Percentiles rank a stretch among this genome's conserved stretches.
These are phyloP conservation scores for Liodrosophila aerea DNA, from an alignment of 2,888 invertebrate species.

Conservation along the genomic window DNA sequence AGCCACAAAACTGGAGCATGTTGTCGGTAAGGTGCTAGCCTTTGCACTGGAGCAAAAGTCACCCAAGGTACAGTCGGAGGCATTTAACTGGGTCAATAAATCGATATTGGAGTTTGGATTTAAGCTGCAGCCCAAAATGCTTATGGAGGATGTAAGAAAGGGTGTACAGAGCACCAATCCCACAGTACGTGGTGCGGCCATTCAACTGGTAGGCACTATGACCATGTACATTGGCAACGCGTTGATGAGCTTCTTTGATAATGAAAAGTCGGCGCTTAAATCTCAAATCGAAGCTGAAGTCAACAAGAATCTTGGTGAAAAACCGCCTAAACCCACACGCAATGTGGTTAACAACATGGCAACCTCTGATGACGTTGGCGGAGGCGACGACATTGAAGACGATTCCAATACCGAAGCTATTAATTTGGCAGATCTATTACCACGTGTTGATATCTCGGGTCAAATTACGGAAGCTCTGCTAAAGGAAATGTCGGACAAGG, in stretches of 20 bases:
- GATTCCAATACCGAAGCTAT: constrained; percentile 80
- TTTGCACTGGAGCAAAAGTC: constrained; percentile 94
- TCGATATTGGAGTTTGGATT: constrained; percentile 95
- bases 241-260: constrained; percentile 90
- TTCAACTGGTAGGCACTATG: constrained; percentile 86
- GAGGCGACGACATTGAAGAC: constrained; percentile 55
- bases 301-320: constrained; percentile 90
- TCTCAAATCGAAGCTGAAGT: constrained; percentile 93
- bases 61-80: constrained; percentile 94
- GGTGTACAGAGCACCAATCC: constrained; percentile 93
- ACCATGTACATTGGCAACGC: constrained; percentile 91
- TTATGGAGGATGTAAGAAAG: constrained; percentile 91
- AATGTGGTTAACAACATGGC: constrained; percentile 82
- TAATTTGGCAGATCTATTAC: constrained; percentile 87
- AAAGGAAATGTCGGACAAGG: constrained; percentile 92
- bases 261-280: constrained; percentile 91
- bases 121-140: constrained; percentile 87
- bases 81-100: constrained; percentile 90
- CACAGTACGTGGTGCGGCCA: constrained; percentile 89
- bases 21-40: constrained; percentile 87
- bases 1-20: constrained; percentile 88
- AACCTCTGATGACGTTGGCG: constrained; percentile 51
- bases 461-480: constrained; percentile 92
- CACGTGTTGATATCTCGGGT: constrained; percentile 90
- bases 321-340: constrained; percentile 89